Evolutionary conservation across 2,888 invertebrate species (phyloP).

Genomic region (Eristalis arbustorum): DNA sequence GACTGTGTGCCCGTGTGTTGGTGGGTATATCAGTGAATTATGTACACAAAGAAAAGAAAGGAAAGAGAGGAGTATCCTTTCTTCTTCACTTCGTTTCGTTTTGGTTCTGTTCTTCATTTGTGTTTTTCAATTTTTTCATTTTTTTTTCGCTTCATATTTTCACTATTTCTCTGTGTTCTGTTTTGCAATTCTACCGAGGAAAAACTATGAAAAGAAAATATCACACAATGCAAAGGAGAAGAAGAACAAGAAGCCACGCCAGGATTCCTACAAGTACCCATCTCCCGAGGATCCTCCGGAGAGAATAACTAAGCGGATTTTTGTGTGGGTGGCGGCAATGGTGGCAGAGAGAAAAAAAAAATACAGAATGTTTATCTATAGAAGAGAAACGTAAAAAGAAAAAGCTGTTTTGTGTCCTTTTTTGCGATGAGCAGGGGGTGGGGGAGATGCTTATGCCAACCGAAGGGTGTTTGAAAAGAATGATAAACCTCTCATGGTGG

Average conservation of each 20-base stretch:
- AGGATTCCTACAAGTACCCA: not conserved
- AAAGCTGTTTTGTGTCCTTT: slow-evolving; percentile 68
- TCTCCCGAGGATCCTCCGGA: not conserved
- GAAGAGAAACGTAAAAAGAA: slow-evolving; percentile 55
- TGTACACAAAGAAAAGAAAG: slow-evolving; percentile 4
- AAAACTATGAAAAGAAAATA: slow-evolving; percentile 62
- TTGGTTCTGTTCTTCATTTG: slow-evolving; percentile 8
- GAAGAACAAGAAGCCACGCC: not conserved
- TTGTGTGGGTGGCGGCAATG: not conserved
- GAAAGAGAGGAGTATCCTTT: slow-evolving; percentile 46
- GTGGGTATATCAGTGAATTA: not conserved
- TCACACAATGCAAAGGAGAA: slow-evolving; percentile 34
- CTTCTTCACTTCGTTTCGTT: slow-evolving; percentile 2
- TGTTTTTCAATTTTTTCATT: not conserved
- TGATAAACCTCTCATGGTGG: not conserved
- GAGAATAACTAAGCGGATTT: not conserved
- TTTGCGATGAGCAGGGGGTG: slow-evolving; percentile 24
- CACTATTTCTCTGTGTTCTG: slow-evolving; percentile 1
- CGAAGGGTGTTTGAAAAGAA: not conserved
- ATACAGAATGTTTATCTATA: slow-evolving; percentile 45
- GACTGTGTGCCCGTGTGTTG: not conserved
- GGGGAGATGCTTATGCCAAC: not conserved
- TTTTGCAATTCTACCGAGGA: slow-evolving; percentile 12
- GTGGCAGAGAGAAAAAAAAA: slow-evolving; percentile 7
- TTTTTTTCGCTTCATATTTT: slow-evolving; percentile 24